Percentiles rank a stretch among this genome's conserved stretches.
phyloP scores from a whole-genome alignment of 2,113 vertebrate species.

The Lepus europaeus region DNA sequence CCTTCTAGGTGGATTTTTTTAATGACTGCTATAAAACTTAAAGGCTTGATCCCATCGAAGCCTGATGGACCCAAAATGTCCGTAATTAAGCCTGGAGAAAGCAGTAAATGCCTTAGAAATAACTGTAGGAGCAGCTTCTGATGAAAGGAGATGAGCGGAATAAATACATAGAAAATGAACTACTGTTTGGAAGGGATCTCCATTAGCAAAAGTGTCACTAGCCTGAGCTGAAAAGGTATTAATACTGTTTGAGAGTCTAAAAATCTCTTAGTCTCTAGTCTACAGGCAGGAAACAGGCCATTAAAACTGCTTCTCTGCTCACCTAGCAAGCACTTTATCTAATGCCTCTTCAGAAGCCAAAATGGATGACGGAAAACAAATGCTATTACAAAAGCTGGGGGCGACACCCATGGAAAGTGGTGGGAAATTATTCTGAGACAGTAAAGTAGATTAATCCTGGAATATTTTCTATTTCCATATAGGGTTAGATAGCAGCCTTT shows the following conservation, averaged over 20 bases:
- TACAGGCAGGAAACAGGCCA: background rate
- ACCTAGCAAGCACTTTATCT: background rate
- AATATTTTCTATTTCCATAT: background rate
- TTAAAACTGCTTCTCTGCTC: background rate
- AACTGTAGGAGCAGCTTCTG: background rate
- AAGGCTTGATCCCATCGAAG: background rate
- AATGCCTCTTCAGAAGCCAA: background rate
- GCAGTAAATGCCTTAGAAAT: background rate
- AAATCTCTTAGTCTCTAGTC: background rate
- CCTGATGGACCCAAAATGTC: background rate
- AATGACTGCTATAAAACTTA: background rate
- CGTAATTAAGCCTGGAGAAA: background rate
- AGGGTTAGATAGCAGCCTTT: background rate
- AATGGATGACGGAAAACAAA: background rate
- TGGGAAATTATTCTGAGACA: background rate
- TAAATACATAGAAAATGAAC: background rate
- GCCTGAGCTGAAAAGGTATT: background rate
- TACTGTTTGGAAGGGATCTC: background rate
- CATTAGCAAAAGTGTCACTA: background rate
- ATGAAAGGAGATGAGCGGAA: background rate
- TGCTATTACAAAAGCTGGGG: background rate
- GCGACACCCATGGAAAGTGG: background rate
- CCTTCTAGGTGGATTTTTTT: background rate
- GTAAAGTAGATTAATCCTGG: background rate
- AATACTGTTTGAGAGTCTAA: background rate